phyloP scores from a whole-genome alignment of 2,113 vertebrate species.

The Semnornis frantzii region DNA sequence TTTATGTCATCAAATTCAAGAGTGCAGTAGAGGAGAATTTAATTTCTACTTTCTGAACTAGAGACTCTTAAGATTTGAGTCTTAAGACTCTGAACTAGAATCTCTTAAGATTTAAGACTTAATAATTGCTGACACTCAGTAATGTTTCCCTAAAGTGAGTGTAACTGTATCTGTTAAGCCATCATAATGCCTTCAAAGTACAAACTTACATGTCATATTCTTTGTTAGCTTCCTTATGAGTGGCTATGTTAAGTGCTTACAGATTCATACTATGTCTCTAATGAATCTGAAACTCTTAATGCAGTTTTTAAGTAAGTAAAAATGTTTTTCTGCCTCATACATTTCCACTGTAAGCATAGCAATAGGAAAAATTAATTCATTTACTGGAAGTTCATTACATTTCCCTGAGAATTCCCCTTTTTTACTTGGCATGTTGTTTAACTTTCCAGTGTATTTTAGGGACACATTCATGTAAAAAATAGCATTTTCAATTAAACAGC shows the following conservation, averaged over 20 bases:
- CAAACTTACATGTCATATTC: neutral
- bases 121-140: neutral
- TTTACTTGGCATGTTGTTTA: neutral
- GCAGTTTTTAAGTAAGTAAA: neutral
- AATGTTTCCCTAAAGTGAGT: neutral
- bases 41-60: neutral
- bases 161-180: neutral
- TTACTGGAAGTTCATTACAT: neutral
- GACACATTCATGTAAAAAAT: neutral
- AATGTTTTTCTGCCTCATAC: neutral
- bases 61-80: neutral
- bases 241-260: neutral
- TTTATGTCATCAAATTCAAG: neutral
- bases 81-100: neutral
- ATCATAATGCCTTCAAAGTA: neutral
- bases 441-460: neutral
- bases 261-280: neutral
- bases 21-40: neutral
- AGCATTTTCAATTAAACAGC: neutral
- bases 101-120: neutral
- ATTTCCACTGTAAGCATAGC: neutral
- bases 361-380: neutral
- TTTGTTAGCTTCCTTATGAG: neutral
- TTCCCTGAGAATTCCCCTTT: neutral
- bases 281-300: neutral